phyloP scores from a whole-genome alignment of 1,140 invertebrate genomes.

The Drosophila willistoni region DNA sequence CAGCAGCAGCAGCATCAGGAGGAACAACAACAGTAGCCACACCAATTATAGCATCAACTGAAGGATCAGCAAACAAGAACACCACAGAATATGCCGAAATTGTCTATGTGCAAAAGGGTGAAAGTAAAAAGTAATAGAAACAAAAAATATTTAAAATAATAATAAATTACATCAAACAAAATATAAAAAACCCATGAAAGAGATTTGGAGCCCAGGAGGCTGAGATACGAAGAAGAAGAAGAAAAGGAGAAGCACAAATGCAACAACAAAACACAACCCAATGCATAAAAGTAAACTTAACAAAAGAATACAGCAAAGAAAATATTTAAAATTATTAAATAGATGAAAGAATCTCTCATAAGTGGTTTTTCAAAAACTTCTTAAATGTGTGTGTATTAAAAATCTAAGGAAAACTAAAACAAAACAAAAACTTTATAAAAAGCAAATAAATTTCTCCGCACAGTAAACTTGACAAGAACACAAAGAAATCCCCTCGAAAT shows the following conservation, averaged over 20 bases:
- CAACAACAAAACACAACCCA: slow-evolving; percentile 58
- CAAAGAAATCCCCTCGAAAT: slow-evolving; percentile 43
- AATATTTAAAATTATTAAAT: slow-evolving; percentile 31
- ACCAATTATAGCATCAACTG: slow-evolving; percentile 58
- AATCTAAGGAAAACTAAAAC: slow-evolving; percentile 66
- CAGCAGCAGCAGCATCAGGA: slow-evolving; percentile 54
- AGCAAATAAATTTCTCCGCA: slow-evolving; percentile 59
- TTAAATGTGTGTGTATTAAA: slow-evolving; percentile 73
- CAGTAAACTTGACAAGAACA: slow-evolving; percentile 50
- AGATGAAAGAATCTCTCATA: slow-evolving; percentile 43
- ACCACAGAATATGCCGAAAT: slow-evolving; percentile 87
- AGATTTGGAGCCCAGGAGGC: slow-evolving; percentile 55
- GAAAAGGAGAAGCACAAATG: slow-evolving; percentile 29
- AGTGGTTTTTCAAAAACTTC: slow-evolving; percentile 78
- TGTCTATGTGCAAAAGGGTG: slow-evolving; percentile 83
- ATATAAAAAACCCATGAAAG: slow-evolving; percentile 51
- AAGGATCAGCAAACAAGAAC: slow-evolving; percentile 75
- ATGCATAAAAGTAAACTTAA: slow-evolving; percentile 55
- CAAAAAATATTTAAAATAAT: neutral
- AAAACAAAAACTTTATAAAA: slow-evolving; percentile 41
- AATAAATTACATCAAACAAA: slow-evolving; percentile 11
- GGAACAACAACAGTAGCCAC: slow-evolving; percentile 57
- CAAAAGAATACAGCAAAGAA: slow-evolving; percentile 40
- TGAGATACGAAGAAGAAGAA: slow-evolving; percentile 45
- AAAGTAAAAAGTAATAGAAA: slow-evolving; percentile 55